Evolutionary conservation across 2,113 vertebrate species (phyloP).

Genomic region (Vidua chalybeata): DNA sequence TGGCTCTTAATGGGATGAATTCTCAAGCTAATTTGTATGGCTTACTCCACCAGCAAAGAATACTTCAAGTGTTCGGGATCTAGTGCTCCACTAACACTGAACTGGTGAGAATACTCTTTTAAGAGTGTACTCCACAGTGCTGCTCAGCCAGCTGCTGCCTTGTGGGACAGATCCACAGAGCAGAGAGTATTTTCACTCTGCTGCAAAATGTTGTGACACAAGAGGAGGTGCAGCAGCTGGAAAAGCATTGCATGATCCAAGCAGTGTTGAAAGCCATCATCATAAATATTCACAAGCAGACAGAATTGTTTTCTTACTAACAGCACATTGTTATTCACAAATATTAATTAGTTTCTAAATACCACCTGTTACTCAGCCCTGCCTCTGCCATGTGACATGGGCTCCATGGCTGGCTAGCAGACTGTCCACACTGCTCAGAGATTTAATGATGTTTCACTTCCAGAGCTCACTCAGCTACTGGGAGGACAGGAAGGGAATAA

Average conservation of each 20-base stretch:
- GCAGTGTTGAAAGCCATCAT: background rate
- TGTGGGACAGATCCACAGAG: fast-evolving
- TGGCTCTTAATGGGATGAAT: slow-evolving; percentile 49
- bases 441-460: slow-evolving; percentile 45
- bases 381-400: background rate
- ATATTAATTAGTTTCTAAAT: slow-evolving; percentile 55
- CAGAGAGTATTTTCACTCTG: background rate
- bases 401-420: background rate
- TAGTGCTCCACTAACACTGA: background rate
- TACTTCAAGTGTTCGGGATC: background rate
- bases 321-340: slow-evolving; percentile 36
- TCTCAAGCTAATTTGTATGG: slow-evolving; percentile 15
- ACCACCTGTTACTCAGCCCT: slow-evolving; percentile 34
- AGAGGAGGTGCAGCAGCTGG: background rate
- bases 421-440: background rate
- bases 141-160: background rate
- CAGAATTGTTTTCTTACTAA: slow-evolving; percentile 52
- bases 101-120: background rate
- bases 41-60: background rate
- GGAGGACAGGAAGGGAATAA: slow-evolving; percentile 40
- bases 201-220: background rate
- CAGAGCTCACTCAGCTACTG: background rate
- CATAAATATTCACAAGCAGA: slow-evolving; percentile 43
- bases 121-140: fast-evolving
- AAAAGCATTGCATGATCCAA: background rate